Evolutionary conservation across 1,140 invertebrate genomes (phyloP).

Genomic region (Pseudomyrmex cubaensis): DNA sequence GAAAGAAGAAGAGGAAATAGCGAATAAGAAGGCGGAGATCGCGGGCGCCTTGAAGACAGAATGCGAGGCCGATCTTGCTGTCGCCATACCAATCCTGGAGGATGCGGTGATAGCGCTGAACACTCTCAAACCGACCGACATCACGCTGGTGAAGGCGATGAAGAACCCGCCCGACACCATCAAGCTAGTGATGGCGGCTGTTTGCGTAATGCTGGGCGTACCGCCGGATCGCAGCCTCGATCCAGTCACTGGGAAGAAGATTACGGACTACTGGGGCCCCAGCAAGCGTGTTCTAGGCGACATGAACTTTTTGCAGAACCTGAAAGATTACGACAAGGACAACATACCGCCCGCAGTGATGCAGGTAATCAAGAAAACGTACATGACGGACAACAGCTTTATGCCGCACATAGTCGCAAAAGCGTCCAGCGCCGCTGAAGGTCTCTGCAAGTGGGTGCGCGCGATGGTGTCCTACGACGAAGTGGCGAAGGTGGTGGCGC

Average conservation of each 20-base stretch:
- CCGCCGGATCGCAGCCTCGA: constrained; percentile 89
- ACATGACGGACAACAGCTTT: constrained; percentile 88
- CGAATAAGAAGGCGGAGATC: constrained; percentile 89
- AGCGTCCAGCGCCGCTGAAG: constrained; percentile 90
- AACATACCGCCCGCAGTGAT: constrained; percentile 88
- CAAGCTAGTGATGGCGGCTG: constrained; percentile 91
- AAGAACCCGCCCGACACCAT: constrained; percentile 92
- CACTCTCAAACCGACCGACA: constrained; percentile 91
- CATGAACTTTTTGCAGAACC: constrained; percentile 88
- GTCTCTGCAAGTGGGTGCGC: constrained; percentile 90
- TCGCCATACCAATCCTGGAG: constrained; percentile 90
- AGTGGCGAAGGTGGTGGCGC: constrained; percentile 89
- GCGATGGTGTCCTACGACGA: constrained; percentile 91
- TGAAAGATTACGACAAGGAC: constrained; percentile 91
- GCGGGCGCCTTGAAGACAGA: constrained; percentile 88
- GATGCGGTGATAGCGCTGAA: constrained; percentile 88
- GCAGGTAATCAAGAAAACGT: constrained; percentile 88
- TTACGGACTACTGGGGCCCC: constrained; percentile 90
- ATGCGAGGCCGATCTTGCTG: constrained; percentile 89
- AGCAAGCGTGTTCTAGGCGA: constrained; percentile 91
- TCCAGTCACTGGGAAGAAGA: constrained; percentile 87
- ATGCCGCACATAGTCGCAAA: constrained; percentile 89
- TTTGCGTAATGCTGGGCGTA: constrained; percentile 90
- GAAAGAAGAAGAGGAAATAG: constrained; percentile 89
- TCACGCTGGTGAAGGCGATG: constrained; percentile 92